Percentiles rank a stretch among this genome's conserved stretches.
Evolutionary conservation across 2,888 invertebrate genomes (phyloP).

Genomic region (Drosophila borborema): DNA sequence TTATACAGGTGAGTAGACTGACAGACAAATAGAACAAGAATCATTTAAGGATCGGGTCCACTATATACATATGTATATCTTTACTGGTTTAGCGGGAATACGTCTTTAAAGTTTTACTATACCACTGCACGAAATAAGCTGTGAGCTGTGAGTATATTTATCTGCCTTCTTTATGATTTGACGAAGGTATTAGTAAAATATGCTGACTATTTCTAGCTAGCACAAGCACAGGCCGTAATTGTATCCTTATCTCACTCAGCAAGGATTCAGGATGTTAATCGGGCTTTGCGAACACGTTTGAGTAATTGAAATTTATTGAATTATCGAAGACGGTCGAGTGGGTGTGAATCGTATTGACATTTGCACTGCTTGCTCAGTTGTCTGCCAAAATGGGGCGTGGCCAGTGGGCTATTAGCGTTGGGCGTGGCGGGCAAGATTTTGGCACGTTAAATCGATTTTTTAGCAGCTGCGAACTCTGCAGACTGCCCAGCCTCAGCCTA

Average conservation of each 20-base stretch:
- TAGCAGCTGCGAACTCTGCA: constrained; percentile 3
- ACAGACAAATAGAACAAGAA: no score
- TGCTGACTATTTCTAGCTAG: not conserved
- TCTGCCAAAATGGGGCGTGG: no score
- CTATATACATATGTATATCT: no score
- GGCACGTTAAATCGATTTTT: constrained; percentile 40
- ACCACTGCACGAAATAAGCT: no score
- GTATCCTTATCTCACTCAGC: constrained; percentile 15
- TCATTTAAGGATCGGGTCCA: no score
- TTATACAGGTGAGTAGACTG: no score
- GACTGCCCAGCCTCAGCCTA: not conserved
- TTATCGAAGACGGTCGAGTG: constrained; percentile 41
- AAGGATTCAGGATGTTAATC: constrained; percentile 24
- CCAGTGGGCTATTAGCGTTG: constrained; percentile 7
- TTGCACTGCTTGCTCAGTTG: constrained; percentile 9
- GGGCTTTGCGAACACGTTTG: constrained; percentile 15
- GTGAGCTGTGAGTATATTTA: no score
- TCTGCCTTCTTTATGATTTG: not conserved
- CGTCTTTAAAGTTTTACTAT: no score
- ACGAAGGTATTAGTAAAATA: not conserved
- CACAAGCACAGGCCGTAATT: constrained; percentile 4
- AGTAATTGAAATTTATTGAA: constrained; percentile 53
- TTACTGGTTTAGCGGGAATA: no score
- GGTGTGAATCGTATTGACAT: constrained; percentile 36
- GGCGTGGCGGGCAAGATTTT: constrained; percentile 33